A percentile compares a stretch with the other conserved stretches of the same genome.
Conservation (phyloP, 2,113 vertebrate species). For the Oncorhynchus gorbuscha region DNA sequence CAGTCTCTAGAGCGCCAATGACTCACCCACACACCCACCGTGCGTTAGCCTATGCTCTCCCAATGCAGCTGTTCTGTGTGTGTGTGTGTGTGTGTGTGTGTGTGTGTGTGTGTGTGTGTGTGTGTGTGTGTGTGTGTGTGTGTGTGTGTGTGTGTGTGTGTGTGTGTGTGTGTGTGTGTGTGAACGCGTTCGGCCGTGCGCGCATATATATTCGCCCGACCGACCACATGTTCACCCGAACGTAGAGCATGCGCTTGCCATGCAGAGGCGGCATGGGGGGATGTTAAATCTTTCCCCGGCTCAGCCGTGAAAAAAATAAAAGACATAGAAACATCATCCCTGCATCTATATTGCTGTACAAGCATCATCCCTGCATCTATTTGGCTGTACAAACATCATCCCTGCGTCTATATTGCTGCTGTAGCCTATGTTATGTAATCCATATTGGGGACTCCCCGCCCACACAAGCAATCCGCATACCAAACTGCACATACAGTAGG, state of each 20-base stretch:
- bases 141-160: background rate
- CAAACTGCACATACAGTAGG: background rate
- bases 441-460: background rate
- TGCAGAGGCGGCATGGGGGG: background rate
- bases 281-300: background rate
- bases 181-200: background rate
- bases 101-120: background rate
- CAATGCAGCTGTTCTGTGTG: background rate
- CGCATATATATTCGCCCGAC: background rate
- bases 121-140: background rate
- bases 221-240: background rate
- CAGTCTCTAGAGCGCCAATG: too few relatives aligned
- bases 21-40: constrained; percentile 3
- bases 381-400: background rate
- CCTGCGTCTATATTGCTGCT: background rate
- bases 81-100: constrained; percentile 1
- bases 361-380: background rate
- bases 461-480: background rate
- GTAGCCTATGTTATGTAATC: background rate
- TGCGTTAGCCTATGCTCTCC: background rate
- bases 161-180: background rate
- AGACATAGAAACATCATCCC: background rate
- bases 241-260: background rate
- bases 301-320: background rate
- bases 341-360: background rate